Percentiles rank a stretch among this genome's conserved stretches.
Evolutionary conservation across 2,888 invertebrate species (phyloP).

Genomic region (Ophion ellenae): DNA sequence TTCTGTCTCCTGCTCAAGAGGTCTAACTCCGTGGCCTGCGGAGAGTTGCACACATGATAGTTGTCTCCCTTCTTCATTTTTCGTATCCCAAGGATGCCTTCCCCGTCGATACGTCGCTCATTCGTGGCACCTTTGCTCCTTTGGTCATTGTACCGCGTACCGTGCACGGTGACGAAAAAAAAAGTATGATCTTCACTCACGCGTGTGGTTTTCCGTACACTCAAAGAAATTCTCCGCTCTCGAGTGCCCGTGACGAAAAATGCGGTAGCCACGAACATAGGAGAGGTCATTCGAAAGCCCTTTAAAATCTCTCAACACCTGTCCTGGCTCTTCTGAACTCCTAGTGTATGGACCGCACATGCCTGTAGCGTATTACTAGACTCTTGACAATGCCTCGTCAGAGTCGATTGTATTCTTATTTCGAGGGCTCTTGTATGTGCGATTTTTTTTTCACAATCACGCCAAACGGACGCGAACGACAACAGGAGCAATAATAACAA

Average conservation of each 20-base stretch:
- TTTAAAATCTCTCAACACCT: constrained; percentile 58
- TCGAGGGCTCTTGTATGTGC: constrained; percentile 12
- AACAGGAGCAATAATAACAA: too few species aligned
- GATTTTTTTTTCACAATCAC: too few species aligned
- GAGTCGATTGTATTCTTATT: constrained; percentile 63
- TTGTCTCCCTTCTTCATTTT: constrained; percentile 30
- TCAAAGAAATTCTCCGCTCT: constrained; percentile 1
- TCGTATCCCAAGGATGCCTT: constrained; percentile 29
- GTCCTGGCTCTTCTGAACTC: constrained; percentile 18
- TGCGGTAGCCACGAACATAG: constrained; percentile 30
- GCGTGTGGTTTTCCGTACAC: constrained; percentile 41
- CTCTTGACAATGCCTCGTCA: constrained; percentile 56
- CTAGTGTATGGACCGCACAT: constrained; percentile 7
- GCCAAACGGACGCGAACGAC: too few species aligned
- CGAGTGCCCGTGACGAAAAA: constrained; percentile 26
- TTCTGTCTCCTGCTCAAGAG: constrained; percentile 44
- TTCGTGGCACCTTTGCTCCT: constrained; percentile 58
- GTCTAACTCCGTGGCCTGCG: constrained; percentile 40
- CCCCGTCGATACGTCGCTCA: constrained; percentile 41
- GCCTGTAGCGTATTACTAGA: constrained; percentile 3
- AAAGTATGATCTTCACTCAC: constrained; percentile 34
- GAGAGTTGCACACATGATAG: constrained; percentile 28
- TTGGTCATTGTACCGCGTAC: constrained; percentile 19
- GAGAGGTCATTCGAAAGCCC: constrained; percentile 53
- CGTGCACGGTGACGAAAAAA: constrained; percentile 1